These are phyloP conservation scores for Disparrhopalites patrizii DNA, from an alignment of 2,888 invertebrate species.

Conservation along the genomic window DNA sequence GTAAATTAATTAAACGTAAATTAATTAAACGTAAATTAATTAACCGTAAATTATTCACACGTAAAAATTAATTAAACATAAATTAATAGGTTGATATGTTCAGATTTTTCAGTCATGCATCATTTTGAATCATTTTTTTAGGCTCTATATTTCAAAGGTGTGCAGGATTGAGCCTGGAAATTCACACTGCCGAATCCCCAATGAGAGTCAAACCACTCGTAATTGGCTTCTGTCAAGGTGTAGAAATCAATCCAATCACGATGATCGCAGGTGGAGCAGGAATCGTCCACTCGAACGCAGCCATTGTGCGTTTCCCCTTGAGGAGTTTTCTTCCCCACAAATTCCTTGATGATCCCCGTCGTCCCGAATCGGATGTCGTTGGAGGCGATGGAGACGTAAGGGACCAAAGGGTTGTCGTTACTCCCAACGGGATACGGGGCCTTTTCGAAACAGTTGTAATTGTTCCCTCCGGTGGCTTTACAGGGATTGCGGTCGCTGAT, in stretches of 20 bases:
- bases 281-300: constrained; percentile 15
- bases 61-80: no score
- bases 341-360: constrained; percentile 2
- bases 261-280: constrained; percentile 12
- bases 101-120: no score
- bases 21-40: no score
- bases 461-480: constrained; percentile 1
- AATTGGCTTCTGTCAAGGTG: background rate
- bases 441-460: constrained; percentile 8
- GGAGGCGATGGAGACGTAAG: constrained; percentile 15
- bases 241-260: constrained; percentile 9
- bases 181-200: background rate
- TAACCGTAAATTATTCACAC: no score
- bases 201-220: background rate
- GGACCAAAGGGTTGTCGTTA: constrained; percentile 11
- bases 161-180: background rate
- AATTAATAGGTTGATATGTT: no score
- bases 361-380: constrained; percentile 5
- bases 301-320: constrained; percentile 13
- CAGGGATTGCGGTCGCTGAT: constrained; percentile 12
- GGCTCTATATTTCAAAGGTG: background rate
- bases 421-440: background rate
- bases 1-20: no score
- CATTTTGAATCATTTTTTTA: no score
- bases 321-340: constrained; percentile 1